A percentile compares a stretch with the other conserved stretches of the same genome.
Evolutionary conservation across 2,888 invertebrate species (phyloP).

Genomic region (Arrhopalites spinosus): DNA sequence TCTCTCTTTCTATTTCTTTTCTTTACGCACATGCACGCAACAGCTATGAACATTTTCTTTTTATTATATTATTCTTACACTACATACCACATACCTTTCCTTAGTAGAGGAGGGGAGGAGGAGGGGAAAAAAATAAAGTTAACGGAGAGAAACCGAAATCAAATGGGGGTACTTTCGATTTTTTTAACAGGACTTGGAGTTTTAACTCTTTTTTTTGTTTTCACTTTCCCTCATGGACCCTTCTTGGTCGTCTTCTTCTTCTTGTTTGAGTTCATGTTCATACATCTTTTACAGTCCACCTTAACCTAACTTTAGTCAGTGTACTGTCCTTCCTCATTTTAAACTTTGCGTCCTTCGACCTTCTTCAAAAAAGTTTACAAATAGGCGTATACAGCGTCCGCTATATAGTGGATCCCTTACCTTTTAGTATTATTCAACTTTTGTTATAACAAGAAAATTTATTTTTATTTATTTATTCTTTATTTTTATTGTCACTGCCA

Average conservation of each 20-base stretch:
- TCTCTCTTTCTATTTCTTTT: not conserved
- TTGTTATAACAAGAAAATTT: too few species aligned
- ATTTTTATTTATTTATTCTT: too few species aligned
- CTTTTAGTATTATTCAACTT: too few species aligned
- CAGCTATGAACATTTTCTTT: not conserved
- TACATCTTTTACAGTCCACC: not conserved
- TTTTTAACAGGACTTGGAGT: conserved; percentile 44
- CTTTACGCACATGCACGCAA: too few species aligned
- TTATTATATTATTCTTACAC: not conserved
- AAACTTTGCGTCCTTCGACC: not conserved
- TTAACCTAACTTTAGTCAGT: not conserved
- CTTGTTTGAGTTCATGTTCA: not conserved
- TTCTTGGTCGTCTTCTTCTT: not conserved
- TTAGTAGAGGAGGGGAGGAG: not conserved
- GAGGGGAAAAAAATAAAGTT: conserved; percentile 34
- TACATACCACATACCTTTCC: not conserved
- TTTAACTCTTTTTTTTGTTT: conserved; percentile 34
- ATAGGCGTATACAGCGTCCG: too few species aligned
- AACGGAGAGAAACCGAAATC: conserved; percentile 48
- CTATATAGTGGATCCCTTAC: too few species aligned
- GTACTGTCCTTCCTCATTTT: not conserved
- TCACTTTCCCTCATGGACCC: conserved; percentile 41
- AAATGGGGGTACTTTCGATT: conserved; percentile 45
- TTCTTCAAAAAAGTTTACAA: too few species aligned
- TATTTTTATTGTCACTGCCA: too few species aligned